phyloP scores from a whole-genome alignment of 2,888 invertebrate species.

The Sinelater perroti region DNA sequence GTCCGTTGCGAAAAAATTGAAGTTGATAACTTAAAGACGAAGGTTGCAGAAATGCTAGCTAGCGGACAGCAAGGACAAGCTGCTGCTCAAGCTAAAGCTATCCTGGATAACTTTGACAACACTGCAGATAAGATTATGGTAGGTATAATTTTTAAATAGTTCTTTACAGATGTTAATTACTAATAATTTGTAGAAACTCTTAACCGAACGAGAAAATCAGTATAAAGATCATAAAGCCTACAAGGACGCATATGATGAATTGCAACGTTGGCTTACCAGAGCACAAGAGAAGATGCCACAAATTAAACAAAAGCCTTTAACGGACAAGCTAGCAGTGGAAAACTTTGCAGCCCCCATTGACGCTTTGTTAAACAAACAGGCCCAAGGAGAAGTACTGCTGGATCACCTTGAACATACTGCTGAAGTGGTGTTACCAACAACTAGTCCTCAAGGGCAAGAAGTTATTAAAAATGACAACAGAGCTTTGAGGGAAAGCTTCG shows the following conservation, averaged over 20 bases:
- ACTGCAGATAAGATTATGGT: conserved; percentile 79
- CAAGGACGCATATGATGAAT: conserved; percentile 90
- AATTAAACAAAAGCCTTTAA: conserved; percentile 82
- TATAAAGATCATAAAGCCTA: conserved; percentile 88
- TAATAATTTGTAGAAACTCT: conserved; percentile 63
- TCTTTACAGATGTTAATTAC: conserved; percentile 8
- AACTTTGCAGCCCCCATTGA: conserved; percentile 89
- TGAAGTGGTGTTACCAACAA: conserved; percentile 85
- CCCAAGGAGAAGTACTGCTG: conserved; percentile 86
- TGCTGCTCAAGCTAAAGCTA: conserved; percentile 84
- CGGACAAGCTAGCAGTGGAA: conserved; percentile 89
- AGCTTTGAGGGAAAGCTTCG: conserved; percentile 84
- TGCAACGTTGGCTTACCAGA: conserved; percentile 86
- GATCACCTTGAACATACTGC: conserved; percentile 90
- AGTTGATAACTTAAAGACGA: conserved; percentile 84
- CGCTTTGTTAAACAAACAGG: conserved; percentile 85
- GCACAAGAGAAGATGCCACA: conserved; percentile 91
- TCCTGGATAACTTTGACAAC: conserved; percentile 83
- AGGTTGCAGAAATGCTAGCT: conserved; percentile 85
- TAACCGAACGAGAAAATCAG: conserved; percentile 83
- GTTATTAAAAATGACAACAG: conserved; percentile 86
- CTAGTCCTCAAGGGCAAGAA: conserved; percentile 81
- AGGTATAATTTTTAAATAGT: conserved; percentile 25
- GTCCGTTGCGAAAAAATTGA: conserved; percentile 89
- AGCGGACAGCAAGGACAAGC: conserved; percentile 86